A percentile compares a stretch with the other conserved stretches of the same genome.
Evolutionary conservation across 2,797 vertebrate genomes (phyloP).

Genomic region (Sebastes steindachneri): DNA sequence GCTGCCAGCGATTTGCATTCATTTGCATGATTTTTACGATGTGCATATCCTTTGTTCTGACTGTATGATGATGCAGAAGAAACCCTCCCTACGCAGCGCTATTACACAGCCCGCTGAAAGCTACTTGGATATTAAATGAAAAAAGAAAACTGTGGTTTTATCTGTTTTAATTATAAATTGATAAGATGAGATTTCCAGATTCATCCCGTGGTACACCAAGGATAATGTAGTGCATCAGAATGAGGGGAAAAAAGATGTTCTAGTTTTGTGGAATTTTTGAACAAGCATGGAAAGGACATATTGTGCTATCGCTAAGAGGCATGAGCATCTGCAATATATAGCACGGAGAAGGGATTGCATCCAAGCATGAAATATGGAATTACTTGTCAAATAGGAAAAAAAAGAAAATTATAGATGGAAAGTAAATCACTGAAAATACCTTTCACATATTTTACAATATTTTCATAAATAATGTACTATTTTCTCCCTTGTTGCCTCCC

Average conservation of each 20-base stretch:
- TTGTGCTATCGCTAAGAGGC: slow-evolving; percentile 66
- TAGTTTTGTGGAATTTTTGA: slow-evolving; percentile 60
- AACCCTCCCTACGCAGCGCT: slow-evolving; percentile 46
- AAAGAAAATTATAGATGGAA: slow-evolving; percentile 63
- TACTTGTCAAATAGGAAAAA: slow-evolving; percentile 69
- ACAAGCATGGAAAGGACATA: slow-evolving; percentile 61
- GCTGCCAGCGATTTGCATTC: slow-evolving; percentile 86
- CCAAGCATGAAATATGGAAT: slow-evolving; percentile 77
- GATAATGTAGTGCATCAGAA: slow-evolving; percentile 47
- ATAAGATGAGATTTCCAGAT: slow-evolving; percentile 34
- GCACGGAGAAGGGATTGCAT: slow-evolving; percentile 58
- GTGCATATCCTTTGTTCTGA: slow-evolving; percentile 90
- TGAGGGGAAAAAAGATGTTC: slow-evolving; percentile 27
- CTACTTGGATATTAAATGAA: slow-evolving; percentile 69
- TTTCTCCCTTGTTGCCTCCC: slow-evolving; percentile 8
- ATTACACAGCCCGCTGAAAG: slow-evolving; percentile 53
- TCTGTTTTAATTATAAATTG: slow-evolving; percentile 68
- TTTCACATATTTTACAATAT: slow-evolving; percentile 49
- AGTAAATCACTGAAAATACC: slow-evolving; percentile 59
- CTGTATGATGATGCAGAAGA: slow-evolving; percentile 87
- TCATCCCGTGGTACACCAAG: not conserved
- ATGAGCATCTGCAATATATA: slow-evolving; percentile 64
- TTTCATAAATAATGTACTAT: slow-evolving; percentile 45
- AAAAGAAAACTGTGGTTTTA: slow-evolving; percentile 37
- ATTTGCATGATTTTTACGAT: slow-evolving; percentile 90